Base-by-base conservation (phyloP, 1,140 invertebrate genomes). In the Cryptotermes secundus region DNA sequence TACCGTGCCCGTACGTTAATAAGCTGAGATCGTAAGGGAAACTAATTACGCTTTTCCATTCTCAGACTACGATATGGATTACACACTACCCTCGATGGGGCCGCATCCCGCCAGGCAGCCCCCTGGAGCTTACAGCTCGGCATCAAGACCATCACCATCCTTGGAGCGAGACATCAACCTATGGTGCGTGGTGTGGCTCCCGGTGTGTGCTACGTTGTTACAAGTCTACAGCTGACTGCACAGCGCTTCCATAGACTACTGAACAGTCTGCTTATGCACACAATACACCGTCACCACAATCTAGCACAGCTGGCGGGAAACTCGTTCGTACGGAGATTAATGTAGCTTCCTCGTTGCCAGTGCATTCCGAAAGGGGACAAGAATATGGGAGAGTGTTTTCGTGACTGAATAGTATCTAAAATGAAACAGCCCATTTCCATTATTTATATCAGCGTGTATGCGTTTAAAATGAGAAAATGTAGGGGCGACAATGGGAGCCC, bases 41-140 rank as follows among this genome's bases (percentile, higher is more conserved):
- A 1, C 45, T 72, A 10, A 72, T 72, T 3, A 72, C 59, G 1
- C 14, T 31, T n/a, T 72, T 72, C 7, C 59, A 49, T 49, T 72
- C n/a, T 12, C 59, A 72, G 59, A 31, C 14, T 72, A 82, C 16
- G 81, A 49, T 36, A 45, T 45, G 4, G 81, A 82, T 59, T 82
- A 82, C 81, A 45, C 81, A 0, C 31, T 82, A 26, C 81, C 81
- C n/a, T 82, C 81, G 35, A 38, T 82, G 35, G 81, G 81, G 42
- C 81, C 81, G 35, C 53, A 82, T 38, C 81, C 81, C 6, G 81
- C 81, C 12, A 82, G n/a, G 26, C 81, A 82, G 38, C 81, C 81
- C 12, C 81, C 81, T 9, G 81, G 81, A 14, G 35, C 81, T 19
- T 82, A 45, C 45, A 59, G 81, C 38, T 72, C 59, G 31, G 59